Evolutionary conservation across 2,888 invertebrate species (phyloP), one percentile per base, ranked within the genome.

Genomic region (Caenorhabditis afra): DNA sequence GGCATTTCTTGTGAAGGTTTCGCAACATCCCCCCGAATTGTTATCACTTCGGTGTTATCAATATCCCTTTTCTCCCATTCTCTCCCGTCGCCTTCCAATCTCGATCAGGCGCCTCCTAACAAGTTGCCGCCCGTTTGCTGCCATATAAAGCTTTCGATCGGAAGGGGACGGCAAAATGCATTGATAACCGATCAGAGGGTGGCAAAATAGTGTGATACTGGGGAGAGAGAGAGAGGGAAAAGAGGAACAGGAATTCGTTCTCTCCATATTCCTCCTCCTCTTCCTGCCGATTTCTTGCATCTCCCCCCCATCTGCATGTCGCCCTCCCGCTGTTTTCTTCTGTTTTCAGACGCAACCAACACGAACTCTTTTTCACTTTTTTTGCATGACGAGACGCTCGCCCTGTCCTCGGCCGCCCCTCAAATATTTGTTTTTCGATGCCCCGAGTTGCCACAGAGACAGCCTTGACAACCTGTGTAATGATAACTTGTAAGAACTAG

Each of bases 231-330:
- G 22, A 49, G 14, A 14, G 37, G 22, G 35, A 39, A 49, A 59
- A 70, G 61, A n/a, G 70, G 61, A 70, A 70, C 70, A 70, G 70
- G 59, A 70, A 47, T 53, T 52, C n/a, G n/a, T n/a, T 64, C 14
- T n/a, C 16, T 29, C 11, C 22, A 11, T 41, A 14, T 41, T 20
- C n/a, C 45, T 16, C 47, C 29, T 37, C 44, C 44, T 45, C 22
- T 55, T 55, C 14, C 45, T 53, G 41, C 41, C 52, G 52, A 52
- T 52, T 52, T 58, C 41, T 16, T 41, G 41, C 44, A 23, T 58
- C 44, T 5, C 55, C 16, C 35, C 55, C 16, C 35, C 14, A 8
- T 41, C 41, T 41, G 12, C 2, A 41, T 29, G 29, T 29, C 29
- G 29, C 29, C 12, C 41, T 41, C 11, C 41, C 41, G 4, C 14